Percentiles rank a stretch among this genome's conserved stretches.
Conservation (phyloP, 2,888 invertebrate species). For the Sarcophaga variegata region DNA sequence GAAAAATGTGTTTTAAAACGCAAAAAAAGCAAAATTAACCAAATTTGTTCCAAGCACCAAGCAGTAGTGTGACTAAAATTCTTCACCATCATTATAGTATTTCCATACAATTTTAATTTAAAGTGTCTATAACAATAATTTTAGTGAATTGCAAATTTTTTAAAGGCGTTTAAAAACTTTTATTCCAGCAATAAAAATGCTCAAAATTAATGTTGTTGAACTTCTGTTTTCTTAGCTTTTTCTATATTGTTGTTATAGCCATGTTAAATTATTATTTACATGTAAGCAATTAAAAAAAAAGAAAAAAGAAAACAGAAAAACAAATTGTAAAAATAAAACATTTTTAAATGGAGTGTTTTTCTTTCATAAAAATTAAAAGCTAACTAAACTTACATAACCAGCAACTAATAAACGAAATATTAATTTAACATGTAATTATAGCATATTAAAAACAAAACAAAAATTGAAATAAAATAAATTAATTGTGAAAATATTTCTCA, state of each 20-base stretch:
- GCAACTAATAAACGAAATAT: slow-evolving; percentile 5
- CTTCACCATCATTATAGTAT: neutral
- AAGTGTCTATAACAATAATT: slow-evolving; percentile 22
- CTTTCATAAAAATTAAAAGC: neutral
- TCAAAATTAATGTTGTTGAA: neutral
- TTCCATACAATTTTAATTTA: neutral
- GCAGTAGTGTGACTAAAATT: slow-evolving; percentile 20
- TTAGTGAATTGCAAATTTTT: slow-evolving; percentile 43
- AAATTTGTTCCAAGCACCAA: neutral
- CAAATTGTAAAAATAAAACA: neutral
- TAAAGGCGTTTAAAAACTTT: slow-evolving; percentile 29
- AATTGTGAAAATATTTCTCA: neutral
- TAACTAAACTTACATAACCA: slow-evolving; percentile 35
- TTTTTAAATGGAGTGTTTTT: neutral
- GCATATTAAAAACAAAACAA: neutral
- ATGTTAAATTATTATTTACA: slow-evolving; percentile 11
- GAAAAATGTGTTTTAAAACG: neutral
- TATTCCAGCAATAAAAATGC: slow-evolving; percentile 25
- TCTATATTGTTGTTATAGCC: neutral
- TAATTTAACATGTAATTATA: slow-evolving; percentile 13
- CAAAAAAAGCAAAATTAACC: neutral
- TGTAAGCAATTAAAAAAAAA: slow-evolving; percentile 30
- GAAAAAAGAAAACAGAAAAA: neutral
- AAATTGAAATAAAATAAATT: neutral
- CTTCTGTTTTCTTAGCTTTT: slow-evolving; percentile 2